A percentile compares a stretch with the other conserved stretches of the same genome.
Conservation (phyloP, 2,888 invertebrate genomes). For the Miltochrista miniata region DNA sequence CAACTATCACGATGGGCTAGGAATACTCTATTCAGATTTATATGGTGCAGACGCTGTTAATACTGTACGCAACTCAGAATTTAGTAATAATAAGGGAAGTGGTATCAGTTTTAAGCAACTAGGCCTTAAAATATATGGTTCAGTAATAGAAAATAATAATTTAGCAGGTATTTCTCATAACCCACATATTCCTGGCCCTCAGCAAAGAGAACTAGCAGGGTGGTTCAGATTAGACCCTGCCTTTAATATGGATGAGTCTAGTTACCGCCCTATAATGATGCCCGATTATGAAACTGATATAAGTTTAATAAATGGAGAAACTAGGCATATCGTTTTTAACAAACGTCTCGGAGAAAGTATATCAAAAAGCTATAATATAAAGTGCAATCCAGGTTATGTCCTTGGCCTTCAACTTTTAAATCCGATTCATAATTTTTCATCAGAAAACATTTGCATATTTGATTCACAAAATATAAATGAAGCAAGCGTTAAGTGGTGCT, state of each 20-base stretch:
- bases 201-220: constrained; percentile 95
- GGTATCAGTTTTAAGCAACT: constrained; percentile 96
- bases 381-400: constrained; percentile 92
- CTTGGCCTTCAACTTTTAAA: constrained; percentile 95
- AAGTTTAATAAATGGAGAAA: constrained; percentile 88
- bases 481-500: constrained; percentile 88
- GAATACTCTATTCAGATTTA: constrained; percentile 96
- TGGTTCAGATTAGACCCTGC: constrained; percentile 92
- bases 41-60: constrained; percentile 93
- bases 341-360: constrained; percentile 84
- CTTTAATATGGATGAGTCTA: constrained; percentile 86
- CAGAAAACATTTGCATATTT: constrained; percentile 91
- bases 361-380: constrained; percentile 83
- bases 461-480: constrained; percentile 88
- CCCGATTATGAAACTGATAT: constrained; percentile 86
- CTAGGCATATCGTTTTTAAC: constrained; percentile 91
- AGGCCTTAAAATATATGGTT: constrained; percentile 91
- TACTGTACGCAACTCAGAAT: constrained; percentile 92
- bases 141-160: constrained; percentile 91
- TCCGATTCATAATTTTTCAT: constrained; percentile 94
- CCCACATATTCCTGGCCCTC: constrained; percentile 91
- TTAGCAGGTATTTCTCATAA: constrained; percentile 96
- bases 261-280: constrained; percentile 89
- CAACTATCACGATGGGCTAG: constrained; percentile 96
- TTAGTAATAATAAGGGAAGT: constrained; percentile 92